Base-by-base conservation (phyloP, 2,797 vertebrate species). In the Labroides dimidiatus region DNA sequence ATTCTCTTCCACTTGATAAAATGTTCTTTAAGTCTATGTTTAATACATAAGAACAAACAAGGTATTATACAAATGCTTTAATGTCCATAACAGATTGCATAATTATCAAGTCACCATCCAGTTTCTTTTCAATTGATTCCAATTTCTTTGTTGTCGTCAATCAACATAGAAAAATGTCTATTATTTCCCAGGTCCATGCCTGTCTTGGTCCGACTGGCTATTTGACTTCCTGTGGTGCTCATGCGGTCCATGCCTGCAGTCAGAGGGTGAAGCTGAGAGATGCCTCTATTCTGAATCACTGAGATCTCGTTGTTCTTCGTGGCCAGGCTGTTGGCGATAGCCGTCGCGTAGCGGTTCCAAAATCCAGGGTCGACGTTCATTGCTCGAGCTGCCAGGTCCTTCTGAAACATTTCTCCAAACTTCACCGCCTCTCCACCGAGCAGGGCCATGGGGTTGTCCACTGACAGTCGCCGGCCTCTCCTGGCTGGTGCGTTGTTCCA, bases 221-320 rank as follows among this genome's bases (percentile, higher is more conserved):
- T 87, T 0, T 96, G 94, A 84, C 94, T 96, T 75, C 92, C 92
- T 86, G 95, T 90, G 0, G 93, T 74, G 83, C 93, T 94, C n/a
- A 93, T 87, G 87, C 96, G 94, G 94, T 97, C 96, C 95, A 96
- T 94, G 89, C 94, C 94, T 52, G 81, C 77, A 21, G 80, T 84
- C 75, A 96, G 95, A 72, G 96, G 93, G 39, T 96, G 96, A 74
- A 97, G 95, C 88, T 95, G 96, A 69, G 96, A 92, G 70, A 98
- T 90, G 79, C 96, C 95, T 84, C 97, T 94, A 0, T 97, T 98
- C 93, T 99, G 97, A 90, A 99, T 98, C 91, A 99, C 97, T 10
- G 97, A 99, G 89, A 99, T 99, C 93, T 98, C 97, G 55, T 98
- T 98, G 94, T 96, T 99, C 91, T 97, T 99, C 93, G 97, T 95